phyloP scores from a whole-genome alignment of 2,888 invertebrate genomes.

The Altica lythri region DNA sequence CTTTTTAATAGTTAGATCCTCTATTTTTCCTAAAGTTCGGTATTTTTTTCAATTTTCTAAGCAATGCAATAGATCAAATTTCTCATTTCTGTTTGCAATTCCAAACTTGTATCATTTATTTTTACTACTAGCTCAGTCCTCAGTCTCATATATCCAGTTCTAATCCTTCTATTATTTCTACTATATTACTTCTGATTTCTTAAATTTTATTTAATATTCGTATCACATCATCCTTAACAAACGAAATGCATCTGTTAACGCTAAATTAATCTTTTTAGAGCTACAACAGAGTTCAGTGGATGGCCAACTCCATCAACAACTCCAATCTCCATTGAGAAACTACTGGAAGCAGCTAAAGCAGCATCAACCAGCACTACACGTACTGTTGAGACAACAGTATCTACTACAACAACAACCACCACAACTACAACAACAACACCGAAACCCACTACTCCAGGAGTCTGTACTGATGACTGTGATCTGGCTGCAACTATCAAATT shows the following conservation, averaged over 20 bases:
- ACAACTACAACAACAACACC: constrained; percentile 74
- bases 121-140: no score
- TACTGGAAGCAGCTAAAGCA: constrained; percentile 69
- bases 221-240: background rate
- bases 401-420: constrained; percentile 69
- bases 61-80: no score
- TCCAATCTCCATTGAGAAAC: constrained; percentile 81
- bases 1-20: no score
- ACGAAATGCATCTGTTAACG: no score
- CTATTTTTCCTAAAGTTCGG: no score
- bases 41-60: no score
- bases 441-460: constrained; percentile 76
- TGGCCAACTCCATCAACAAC: constrained; percentile 90
- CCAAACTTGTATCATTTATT: no score
- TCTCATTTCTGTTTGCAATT: no score
- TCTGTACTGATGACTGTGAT: constrained; percentile 79
- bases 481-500: constrained; percentile 86
- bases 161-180: no score
- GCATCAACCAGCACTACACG: constrained; percentile 64
- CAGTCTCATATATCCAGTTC: no score
- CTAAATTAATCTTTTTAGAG: constrained; percentile 61
- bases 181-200: no score
- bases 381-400: constrained; percentile 43
- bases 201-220: constrained; percentile 5
- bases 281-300: constrained; percentile 87